Percentiles rank a stretch among this genome's conserved stretches.
phyloP scores from a whole-genome alignment of 2,113 vertebrate species.

The Picathartes gymnocephalus region DNA sequence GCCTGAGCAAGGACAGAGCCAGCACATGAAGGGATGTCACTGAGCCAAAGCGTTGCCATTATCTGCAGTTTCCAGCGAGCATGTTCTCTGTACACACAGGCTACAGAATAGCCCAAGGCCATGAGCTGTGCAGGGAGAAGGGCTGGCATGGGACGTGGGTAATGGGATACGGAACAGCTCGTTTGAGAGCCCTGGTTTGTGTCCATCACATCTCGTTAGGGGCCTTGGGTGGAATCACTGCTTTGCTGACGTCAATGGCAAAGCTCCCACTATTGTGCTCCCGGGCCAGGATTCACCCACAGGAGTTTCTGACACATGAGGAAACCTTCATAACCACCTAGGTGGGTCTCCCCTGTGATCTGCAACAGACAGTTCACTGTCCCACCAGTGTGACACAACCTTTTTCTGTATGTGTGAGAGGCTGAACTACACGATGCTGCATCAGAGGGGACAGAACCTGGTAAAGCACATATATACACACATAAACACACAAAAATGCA shows the following conservation, averaged over 20 bases:
- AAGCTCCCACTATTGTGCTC: not conserved
- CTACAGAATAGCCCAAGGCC: not conserved
- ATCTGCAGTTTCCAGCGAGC: not conserved
- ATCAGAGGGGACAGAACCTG: not conserved
- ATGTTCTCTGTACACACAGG: accelerated
- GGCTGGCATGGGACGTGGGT: not conserved
- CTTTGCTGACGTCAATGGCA: not conserved
- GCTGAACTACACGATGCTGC: accelerated
- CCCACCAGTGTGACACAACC: not conserved
- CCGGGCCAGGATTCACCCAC: not conserved
- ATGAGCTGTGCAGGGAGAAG: not conserved
- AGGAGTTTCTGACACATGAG: not conserved
- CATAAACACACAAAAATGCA: not conserved
- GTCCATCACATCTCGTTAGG: not conserved
- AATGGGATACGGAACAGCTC: not conserved
- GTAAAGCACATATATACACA: accelerated
- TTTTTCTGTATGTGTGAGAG: not conserved
- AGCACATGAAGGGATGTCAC: accelerated
- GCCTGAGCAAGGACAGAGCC: not conserved
- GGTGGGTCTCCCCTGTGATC: not conserved
- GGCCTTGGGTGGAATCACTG: not conserved
- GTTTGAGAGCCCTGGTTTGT: not conserved
- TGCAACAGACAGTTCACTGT: not conserved
- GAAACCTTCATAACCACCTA: not conserved
- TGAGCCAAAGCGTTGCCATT: not conserved